phyloP scores from a whole-genome alignment of 30 jellyfish, hydroid and myxozoan genomes.

The Chrysaora quinquecirrha region DNA sequence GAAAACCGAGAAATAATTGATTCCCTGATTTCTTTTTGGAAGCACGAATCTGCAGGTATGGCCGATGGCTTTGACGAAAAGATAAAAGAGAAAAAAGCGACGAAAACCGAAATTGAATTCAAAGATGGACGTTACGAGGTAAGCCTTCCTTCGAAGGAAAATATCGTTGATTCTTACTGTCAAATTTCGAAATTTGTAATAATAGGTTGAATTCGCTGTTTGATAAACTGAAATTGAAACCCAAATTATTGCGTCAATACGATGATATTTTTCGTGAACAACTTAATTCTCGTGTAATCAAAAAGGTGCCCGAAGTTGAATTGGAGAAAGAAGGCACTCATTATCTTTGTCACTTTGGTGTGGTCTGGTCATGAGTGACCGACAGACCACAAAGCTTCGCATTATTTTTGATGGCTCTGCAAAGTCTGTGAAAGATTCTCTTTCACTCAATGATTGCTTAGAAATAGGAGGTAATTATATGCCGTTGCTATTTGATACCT shows the following conservation, averaged over 20 bases:
- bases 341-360: conserved; percentile 50
- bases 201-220: conserved; percentile 15
- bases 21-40: conserved; percentile 11
- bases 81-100: not conserved
- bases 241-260: conserved; percentile 18
- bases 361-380: conserved; percentile 37
- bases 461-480: conserved; percentile 8
- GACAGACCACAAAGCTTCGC: conserved; percentile 55
- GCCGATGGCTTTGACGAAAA: too few relatives aligned
- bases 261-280: conserved; percentile 36
- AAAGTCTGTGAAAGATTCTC: not conserved
- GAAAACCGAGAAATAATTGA: conserved; percentile 25
- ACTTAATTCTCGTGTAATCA: conserved; percentile 2
- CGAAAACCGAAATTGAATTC: conserved; percentile 2
- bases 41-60: conserved; percentile 16
- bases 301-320: conserved; percentile 16
- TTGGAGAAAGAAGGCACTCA: conserved; percentile 13
- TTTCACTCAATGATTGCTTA: conserved; percentile 25
- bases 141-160: conserved; percentile 59
- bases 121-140: conserved; percentile 30
- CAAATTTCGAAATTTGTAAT: conserved; percentile 40
- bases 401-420: conserved; percentile 37
- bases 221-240: conserved; percentile 1
- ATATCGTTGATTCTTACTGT: conserved; percentile 6
- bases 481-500: conserved; percentile 34